Base-by-base conservation (phyloP, 2,888 invertebrate genomes). In the Philonicus albiceps region DNA sequence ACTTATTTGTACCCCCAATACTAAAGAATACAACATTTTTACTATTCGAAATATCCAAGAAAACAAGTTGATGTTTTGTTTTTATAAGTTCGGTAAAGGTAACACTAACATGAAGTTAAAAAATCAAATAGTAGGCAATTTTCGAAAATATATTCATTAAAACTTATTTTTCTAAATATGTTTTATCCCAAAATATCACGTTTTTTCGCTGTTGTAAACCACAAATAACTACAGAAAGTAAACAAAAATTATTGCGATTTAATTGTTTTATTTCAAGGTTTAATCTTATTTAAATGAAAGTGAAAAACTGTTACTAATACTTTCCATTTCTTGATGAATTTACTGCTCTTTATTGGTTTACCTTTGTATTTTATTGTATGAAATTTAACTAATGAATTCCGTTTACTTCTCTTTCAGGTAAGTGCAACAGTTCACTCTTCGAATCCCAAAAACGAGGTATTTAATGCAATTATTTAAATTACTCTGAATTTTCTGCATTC, bases 391-490 rank as follows among this genome's bases (percentile, higher is more conserved):
- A 78, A 43, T 49, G 49, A 76, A 78, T 49, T 22, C 16, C n/a
- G 27, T 78, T 49, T 43, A 0, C 49, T 78, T 49, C 78, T 78
- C 49, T 78, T 78, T 27, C 78, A 78, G 78, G 78, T 78, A 78
- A 78, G 78, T 78, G 78, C 49, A 30, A 43, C 43, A 49, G 13
- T 22, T 76, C 40, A 13, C 13, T 7, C 11, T 16, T 37, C 49
- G 78, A 3, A 16, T 49, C 49, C 78, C 27, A 78, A 49, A 78
- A 78, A 30, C 19, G 30, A 78, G 49, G 78, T 78, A 78, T 27
- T 78, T 49, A 49, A 34, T 34, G 30, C 30, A 78, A 78, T 78
- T 78, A 78, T 78, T 49, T 78, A 78, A 78, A 78, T 78, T 49
- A 27, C 27, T 27, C 49, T 7, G 78, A 22, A 78, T 78, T 78